Conservation (phyloP, 2,888 invertebrate genomes). For the Eudemis profundana region DNA sequence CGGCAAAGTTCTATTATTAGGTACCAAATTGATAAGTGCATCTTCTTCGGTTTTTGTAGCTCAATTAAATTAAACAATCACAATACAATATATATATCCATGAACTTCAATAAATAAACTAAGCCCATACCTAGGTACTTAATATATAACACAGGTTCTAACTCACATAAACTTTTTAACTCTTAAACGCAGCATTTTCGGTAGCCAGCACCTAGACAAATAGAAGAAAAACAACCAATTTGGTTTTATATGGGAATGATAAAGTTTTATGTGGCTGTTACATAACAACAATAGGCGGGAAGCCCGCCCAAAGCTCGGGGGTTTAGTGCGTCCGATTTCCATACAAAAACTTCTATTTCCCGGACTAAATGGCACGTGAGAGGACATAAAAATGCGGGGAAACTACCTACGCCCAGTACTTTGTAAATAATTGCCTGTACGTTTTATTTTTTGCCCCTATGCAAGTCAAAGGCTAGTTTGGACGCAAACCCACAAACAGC, state of each 20-base stretch:
- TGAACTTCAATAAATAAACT: too few relatives aligned
- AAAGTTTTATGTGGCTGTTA: slow-evolving; percentile 80
- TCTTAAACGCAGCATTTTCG: slow-evolving; percentile 20
- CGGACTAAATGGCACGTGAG: slow-evolving; percentile 83
- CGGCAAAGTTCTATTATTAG: too few relatives aligned
- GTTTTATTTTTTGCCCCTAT: slow-evolving; percentile 64
- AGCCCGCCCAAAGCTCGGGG: slow-evolving; percentile 67
- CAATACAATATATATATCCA: too few relatives aligned
- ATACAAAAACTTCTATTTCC: slow-evolving; percentile 85
- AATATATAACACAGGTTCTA: too few relatives aligned
- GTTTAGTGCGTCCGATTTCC: slow-evolving; percentile 83
- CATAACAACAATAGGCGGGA: slow-evolving; percentile 76
- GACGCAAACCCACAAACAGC: neutral
- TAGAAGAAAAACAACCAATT: slow-evolving; percentile 59
- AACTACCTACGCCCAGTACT: slow-evolving; percentile 68
- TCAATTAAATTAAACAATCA: too few relatives aligned
- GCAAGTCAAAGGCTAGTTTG: neutral
- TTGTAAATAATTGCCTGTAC: slow-evolving; percentile 55
- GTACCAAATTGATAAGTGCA: too few relatives aligned
- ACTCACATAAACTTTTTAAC: neutral
- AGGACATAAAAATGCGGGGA: slow-evolving; percentile 81
- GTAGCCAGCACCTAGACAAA: slow-evolving; percentile 32
- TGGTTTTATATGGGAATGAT: slow-evolving; percentile 72
- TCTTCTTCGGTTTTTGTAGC: too few relatives aligned
- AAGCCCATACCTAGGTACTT: too few relatives aligned